Percentiles rank a stretch among this genome's conserved stretches.
Conservation (phyloP, 2,888 invertebrate genomes). For the Andrena haemorrhoa region DNA sequence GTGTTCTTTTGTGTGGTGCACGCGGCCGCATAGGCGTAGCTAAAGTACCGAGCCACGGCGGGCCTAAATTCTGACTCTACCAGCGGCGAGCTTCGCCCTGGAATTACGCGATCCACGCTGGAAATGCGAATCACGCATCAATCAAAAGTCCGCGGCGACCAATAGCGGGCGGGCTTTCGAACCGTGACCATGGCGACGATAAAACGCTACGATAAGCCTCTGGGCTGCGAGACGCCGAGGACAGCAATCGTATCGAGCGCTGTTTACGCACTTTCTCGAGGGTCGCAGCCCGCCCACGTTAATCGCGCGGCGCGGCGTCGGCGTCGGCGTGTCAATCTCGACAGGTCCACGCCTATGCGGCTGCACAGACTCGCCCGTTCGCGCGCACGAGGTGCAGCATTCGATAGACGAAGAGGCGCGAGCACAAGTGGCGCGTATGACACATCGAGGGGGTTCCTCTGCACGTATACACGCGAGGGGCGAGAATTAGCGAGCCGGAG, state of each 20-base stretch:
- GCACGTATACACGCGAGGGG: constrained; percentile 51
- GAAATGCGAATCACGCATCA: not conserved
- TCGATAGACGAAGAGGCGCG: constrained; percentile 64
- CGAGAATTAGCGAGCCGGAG: constrained; percentile 70
- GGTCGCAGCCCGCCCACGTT: not conserved
- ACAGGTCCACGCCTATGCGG: constrained; percentile 34
- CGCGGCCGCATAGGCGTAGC: constrained; percentile 50
- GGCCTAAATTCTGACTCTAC: not conserved
- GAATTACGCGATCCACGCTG: not conserved
- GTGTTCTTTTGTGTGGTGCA: constrained; percentile 42
- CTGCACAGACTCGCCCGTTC: not conserved
- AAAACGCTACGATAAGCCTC: constrained; percentile 15
- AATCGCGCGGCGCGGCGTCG: not conserved
- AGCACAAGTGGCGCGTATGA: constrained; percentile 81
- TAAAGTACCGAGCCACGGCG: not conserved
- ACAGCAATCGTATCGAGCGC: not conserved
- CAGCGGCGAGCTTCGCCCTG: not conserved
- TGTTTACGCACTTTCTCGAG: not conserved
- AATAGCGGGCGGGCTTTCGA: not conserved
- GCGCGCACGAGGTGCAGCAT: constrained; percentile 11
- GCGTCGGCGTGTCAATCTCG: constrained; percentile 2
- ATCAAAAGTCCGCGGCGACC: not conserved
- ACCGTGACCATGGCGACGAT: not conserved
- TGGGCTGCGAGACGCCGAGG: not conserved
- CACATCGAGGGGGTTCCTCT: constrained; percentile 72